Evolutionary conservation across 2,888 invertebrate species (phyloP).

Genomic region (Trachelus troglodyta): DNA sequence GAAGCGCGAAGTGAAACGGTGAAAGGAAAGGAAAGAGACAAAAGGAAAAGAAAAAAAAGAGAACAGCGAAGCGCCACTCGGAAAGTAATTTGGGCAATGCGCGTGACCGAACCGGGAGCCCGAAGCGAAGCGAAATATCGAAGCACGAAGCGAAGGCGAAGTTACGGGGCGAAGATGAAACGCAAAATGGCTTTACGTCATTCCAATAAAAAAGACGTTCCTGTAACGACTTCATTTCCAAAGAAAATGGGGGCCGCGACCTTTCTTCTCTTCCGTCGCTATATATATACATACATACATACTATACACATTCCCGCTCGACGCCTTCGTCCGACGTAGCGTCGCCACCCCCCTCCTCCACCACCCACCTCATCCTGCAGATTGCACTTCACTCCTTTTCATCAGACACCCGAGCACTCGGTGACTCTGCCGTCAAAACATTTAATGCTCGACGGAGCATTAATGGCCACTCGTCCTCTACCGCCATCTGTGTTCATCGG

Average conservation of each 20-base stretch:
- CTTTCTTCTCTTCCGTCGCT: background rate
- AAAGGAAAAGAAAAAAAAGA: background rate
- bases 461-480: background rate
- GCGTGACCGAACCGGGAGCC: constrained; percentile 30
- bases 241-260: constrained; percentile 34
- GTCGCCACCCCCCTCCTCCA: too few species aligned
- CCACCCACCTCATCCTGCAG: too few species aligned
- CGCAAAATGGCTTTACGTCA: constrained; percentile 17
- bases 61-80: constrained; percentile 32
- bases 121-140: constrained; percentile 23
- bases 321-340: background rate
- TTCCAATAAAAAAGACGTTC: constrained; percentile 11
- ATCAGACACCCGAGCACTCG: background rate
- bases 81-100: constrained; percentile 50
- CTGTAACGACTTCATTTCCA: constrained; percentile 38
- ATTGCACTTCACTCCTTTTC: background rate
- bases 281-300: background rate
- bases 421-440: background rate
- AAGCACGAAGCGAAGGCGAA: background rate
- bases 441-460: background rate
- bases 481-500: background rate
- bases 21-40: background rate
- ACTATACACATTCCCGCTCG: too few species aligned
- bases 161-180: constrained; percentile 17
- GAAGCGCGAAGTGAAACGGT: background rate